Percentiles rank a stretch among this genome's conserved stretches.
Conservation (phyloP, 2,113 vertebrate genomes). For the Coryphaenoides rupestris region DNA sequence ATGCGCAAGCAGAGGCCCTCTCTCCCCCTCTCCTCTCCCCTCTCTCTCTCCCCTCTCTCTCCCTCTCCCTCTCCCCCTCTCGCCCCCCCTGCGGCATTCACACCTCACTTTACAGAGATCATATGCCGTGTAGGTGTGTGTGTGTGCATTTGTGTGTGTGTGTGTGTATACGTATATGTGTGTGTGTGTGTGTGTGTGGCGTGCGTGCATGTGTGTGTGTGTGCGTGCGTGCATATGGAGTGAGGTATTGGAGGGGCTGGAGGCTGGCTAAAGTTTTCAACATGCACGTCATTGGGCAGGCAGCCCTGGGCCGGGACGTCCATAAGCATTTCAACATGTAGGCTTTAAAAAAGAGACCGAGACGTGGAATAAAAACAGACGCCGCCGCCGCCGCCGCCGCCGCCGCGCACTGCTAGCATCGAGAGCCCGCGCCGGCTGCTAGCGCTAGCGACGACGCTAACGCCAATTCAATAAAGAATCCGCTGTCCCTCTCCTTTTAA, state of each 20-base stretch:
- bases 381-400: no score
- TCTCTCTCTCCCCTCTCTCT: neutral
- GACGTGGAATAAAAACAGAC: no score
- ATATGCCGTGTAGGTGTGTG: slow-evolving; percentile 27
- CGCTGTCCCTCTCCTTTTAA: no score
- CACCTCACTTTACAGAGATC: neutral
- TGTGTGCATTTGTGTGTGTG: slow-evolving; percentile 11
- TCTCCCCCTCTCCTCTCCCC: neutral
- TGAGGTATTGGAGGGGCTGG: neutral
- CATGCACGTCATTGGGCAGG: slow-evolving; percentile 50
- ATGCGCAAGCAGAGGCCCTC: slow-evolving; percentile 16
- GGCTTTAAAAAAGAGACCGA: no score
- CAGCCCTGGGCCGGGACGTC: slow-evolving; percentile 7
- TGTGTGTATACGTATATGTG: neutral
- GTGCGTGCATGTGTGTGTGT: neutral
- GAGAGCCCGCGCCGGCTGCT: no score
- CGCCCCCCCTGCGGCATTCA: neutral
- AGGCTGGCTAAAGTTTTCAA: slow-evolving; percentile 35
- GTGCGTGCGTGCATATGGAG: neutral
- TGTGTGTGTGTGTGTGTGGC: neutral
- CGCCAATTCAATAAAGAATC: no score
- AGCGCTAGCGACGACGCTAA: no score
- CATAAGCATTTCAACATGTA: no score
- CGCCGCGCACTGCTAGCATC: no score
- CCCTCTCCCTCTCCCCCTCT: neutral